These are phyloP conservation scores for Stenichneumon culpator DNA, from an alignment of 2,888 invertebrate genomes.

Conservation along the genomic window DNA sequence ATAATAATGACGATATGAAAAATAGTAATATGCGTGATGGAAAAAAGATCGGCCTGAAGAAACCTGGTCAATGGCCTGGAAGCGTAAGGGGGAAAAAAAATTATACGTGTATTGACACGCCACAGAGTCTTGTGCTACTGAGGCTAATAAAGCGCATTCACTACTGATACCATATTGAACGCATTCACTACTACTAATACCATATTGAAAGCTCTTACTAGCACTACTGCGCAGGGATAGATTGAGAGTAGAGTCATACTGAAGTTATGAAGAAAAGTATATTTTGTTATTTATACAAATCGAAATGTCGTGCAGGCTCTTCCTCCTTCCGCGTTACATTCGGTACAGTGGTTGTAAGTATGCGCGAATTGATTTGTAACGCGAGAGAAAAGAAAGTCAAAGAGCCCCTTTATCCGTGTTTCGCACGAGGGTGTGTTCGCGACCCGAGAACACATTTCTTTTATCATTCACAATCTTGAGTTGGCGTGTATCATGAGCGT, in stretches of 20 bases:
- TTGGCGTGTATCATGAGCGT: slow-evolving; percentile 47
- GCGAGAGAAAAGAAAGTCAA: slow-evolving; percentile 41
- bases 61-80: no score
- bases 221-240: background rate
- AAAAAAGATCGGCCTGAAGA: no score
- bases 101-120: no score
- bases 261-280: slow-evolving; percentile 69
- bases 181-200: no score
- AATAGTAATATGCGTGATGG: no score
- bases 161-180: background rate
- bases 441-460: slow-evolving; percentile 46
- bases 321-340: slow-evolving; percentile 49
- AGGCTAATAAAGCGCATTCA: no score
- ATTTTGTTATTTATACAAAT: slow-evolving; percentile 69
- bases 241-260: slow-evolving; percentile 7
- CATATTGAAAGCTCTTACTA: background rate
- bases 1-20: no score
- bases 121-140: no score
- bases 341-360: slow-evolving; percentile 55
- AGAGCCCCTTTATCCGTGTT: slow-evolving; percentile 42
- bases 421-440: slow-evolving; percentile 7
- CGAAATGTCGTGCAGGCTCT: slow-evolving; percentile 66
- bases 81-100: no score
- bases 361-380: slow-evolving; percentile 34
- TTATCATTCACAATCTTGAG: slow-evolving; percentile 47